Evolutionary conservation across 2,113 vertebrate genomes (phyloP).

Genomic region (Malurus cyaneus): DNA sequence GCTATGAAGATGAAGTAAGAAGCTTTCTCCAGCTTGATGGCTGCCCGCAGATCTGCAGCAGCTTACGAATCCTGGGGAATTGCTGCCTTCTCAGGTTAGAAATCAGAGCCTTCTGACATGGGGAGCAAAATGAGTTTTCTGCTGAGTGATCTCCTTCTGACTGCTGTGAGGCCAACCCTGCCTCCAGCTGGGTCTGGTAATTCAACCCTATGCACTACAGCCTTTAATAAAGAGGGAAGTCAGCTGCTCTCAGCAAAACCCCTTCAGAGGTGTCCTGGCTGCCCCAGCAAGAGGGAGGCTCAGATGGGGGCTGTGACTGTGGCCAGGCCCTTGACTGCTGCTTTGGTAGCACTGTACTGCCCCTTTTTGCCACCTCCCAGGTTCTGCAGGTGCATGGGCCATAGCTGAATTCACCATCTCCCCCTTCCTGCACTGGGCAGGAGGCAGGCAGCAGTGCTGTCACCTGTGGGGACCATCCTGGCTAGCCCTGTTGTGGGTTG

Average conservation of each 20-base stretch:
- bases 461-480: background rate
- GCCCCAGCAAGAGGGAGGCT: background rate
- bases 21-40: background rate
- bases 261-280: background rate
- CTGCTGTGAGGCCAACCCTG: background rate
- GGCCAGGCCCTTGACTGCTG: background rate
- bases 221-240: background rate
- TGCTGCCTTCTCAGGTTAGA: slow-evolving; percentile 53
- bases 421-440: background rate
- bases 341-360: background rate
- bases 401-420: background rate
- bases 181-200: background rate
- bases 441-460: background rate
- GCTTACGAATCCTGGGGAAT: slow-evolving; percentile 16
- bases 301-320: background rate
- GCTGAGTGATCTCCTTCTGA: background rate
- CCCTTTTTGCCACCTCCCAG: background rate
- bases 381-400: background rate
- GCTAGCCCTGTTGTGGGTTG: background rate
- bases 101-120: background rate
- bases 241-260: background rate
- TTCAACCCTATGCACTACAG: background rate
- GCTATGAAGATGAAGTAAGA: slow-evolving; percentile 31
- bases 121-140: background rate
- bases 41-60: background rate